These are phyloP conservation scores for Phrixothrix hirtus DNA, from an alignment of 2,888 invertebrate species.

Conservation along the genomic window DNA sequence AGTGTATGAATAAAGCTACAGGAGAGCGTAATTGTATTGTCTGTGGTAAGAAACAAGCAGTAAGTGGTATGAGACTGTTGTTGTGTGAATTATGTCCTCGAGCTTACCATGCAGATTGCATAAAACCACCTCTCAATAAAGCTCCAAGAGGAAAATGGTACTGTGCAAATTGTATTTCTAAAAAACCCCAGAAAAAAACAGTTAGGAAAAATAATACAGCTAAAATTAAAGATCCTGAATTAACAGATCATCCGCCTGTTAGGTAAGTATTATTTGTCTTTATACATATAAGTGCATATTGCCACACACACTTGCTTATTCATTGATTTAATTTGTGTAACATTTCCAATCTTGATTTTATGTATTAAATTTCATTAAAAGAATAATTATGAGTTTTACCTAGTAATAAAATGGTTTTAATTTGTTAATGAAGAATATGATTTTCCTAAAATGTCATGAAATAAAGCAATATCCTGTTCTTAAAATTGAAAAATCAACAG, in stretches of 20 bases:
- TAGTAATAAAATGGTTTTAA: no score
- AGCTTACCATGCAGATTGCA: conserved; percentile 91
- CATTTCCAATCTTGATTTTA: no score
- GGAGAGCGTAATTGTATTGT: conserved; percentile 93
- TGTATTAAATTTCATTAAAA: no score
- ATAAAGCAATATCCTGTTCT: no score
- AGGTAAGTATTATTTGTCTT: conserved; percentile 19
- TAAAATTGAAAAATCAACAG: no score
- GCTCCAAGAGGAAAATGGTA: conserved; percentile 64
- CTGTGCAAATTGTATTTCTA: conserved; percentile 83
- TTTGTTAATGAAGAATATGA: no score
- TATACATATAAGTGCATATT: no score
- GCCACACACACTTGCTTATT: no score
- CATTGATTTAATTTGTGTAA: no score
- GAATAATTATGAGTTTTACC: no score
- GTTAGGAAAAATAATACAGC: conserved; percentile 66
- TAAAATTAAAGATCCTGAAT: conserved; percentile 61
- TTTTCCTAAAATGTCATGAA: no score
- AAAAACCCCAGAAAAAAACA: conserved; percentile 69
- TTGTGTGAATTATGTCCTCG: conserved; percentile 89
- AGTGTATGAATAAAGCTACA: conserved; percentile 91
- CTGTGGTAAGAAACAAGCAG: conserved; percentile 74
- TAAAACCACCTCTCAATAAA: conserved; percentile 83
- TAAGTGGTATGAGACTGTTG: conserved; percentile 65
- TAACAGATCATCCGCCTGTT: conserved; percentile 59